phyloP scores from a whole-genome alignment of 2,797 vertebrate genomes.

The Zonotrichia albicollis region DNA sequence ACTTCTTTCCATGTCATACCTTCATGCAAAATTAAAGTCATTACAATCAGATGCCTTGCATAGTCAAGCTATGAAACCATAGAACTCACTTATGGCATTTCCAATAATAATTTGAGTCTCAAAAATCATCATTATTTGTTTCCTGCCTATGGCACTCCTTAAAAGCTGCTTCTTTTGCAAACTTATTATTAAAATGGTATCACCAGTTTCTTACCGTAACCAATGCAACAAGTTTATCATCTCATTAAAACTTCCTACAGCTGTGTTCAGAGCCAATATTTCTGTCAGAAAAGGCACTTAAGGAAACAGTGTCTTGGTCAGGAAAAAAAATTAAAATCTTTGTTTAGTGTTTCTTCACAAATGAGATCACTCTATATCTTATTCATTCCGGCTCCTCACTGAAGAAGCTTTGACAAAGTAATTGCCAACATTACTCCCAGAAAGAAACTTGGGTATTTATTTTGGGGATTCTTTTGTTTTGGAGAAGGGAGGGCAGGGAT shows the following conservation, averaged over 20 bases:
- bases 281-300: background rate
- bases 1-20: background rate
- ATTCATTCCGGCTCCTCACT: background rate
- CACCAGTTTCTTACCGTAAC: background rate
- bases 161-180: background rate
- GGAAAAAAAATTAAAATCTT: background rate
- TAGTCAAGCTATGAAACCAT: background rate
- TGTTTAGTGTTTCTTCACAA: background rate
- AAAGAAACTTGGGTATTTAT: background rate
- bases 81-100: background rate
- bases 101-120: background rate
- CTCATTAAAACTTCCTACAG: background rate
- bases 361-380: background rate
- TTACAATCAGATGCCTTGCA: background rate
- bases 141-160: background rate
- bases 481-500: accelerated
- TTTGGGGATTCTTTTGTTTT: background rate
- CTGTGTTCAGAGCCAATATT: background rate
- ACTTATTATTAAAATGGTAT: background rate
- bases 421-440: background rate
- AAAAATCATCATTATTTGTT: background rate
- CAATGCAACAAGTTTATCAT: background rate
- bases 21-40: background rate
- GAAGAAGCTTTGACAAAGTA: background rate
- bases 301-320: background rate